These are phyloP conservation scores for Mesoclemmys tuberculata DNA, from an alignment of 2,113 vertebrate species.

Conservation along the genomic window DNA sequence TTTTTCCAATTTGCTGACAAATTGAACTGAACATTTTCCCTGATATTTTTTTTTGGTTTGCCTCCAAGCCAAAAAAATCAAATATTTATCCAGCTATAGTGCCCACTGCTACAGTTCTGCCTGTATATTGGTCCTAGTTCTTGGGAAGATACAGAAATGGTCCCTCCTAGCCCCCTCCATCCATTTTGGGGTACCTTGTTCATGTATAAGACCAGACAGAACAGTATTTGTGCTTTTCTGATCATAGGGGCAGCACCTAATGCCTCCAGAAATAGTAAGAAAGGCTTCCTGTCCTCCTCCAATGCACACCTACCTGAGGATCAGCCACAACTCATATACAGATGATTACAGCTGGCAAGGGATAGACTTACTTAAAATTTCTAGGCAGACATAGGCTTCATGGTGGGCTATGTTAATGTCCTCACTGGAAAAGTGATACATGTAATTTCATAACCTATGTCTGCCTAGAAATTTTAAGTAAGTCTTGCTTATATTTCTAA, in stretches of 20 bases:
- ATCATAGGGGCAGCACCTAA: background rate
- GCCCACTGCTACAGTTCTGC: background rate
- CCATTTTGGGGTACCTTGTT: background rate
- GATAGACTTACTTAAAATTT: too few relatives aligned
- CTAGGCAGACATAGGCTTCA: too few relatives aligned
- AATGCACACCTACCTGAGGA: background rate
- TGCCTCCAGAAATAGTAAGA: background rate
- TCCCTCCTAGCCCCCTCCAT: background rate
- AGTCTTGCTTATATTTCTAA: background rate
- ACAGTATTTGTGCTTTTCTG: background rate
- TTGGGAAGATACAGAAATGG: background rate
- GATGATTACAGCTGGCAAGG: slow-evolving; percentile 14
- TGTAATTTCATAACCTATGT: slow-evolving; percentile 47
- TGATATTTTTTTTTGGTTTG: background rate
- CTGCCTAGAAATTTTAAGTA: slow-evolving; percentile 44
- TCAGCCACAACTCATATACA: background rate
- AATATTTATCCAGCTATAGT: background rate
- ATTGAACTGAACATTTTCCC: background rate
- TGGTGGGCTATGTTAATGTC: background rate
- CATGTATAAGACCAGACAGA: background rate
- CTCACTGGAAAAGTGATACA: background rate
- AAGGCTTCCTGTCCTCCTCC: background rate
- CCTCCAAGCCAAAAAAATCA: background rate
- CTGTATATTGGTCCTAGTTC: background rate
- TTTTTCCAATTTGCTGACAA: background rate